Evolutionary conservation across 2,797 vertebrate species (phyloP).

Genomic region (Sibirionetta formosa): DNA sequence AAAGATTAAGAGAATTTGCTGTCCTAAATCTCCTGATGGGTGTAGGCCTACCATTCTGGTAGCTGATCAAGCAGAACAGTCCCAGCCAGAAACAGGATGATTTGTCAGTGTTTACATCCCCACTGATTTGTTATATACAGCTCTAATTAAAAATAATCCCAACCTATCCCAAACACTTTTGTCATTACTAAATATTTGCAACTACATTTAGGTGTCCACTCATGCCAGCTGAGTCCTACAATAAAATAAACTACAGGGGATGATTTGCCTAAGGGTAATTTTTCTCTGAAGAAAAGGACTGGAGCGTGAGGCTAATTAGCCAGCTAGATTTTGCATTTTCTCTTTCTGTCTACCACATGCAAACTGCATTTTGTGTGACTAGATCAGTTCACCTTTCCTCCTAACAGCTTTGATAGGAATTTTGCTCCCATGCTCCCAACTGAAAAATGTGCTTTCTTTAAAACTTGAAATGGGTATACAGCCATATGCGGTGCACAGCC

Average conservation of each 20-base stretch:
- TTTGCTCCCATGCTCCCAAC: not conserved
- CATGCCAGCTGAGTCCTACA: slow-evolving; percentile 7
- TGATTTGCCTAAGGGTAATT: not conserved
- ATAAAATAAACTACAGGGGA: not conserved
- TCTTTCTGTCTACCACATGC: not conserved
- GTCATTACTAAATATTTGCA: not conserved
- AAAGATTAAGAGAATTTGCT: slow-evolving; percentile 15
- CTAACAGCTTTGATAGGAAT: not conserved
- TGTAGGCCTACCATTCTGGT: not conserved
- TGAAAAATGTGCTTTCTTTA: not conserved
- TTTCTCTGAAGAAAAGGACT: not conserved
- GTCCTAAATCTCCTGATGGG: not conserved
- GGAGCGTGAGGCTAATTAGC: not conserved
- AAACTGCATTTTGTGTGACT: not conserved
- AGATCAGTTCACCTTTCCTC: not conserved
- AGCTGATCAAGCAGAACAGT: not conserved
- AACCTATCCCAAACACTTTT: not conserved
- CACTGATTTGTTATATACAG: not conserved
- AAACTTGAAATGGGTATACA: fast-evolving
- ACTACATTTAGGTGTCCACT: not conserved
- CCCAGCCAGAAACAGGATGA: not conserved
- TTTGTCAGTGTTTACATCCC: not conserved
- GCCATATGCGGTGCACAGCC: fast-evolving
- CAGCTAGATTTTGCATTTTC: not conserved
- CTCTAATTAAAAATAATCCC: not conserved